These are phyloP conservation scores for Biston betularia DNA, from an alignment of 2,888 invertebrate species.

Conservation along the genomic window DNA sequence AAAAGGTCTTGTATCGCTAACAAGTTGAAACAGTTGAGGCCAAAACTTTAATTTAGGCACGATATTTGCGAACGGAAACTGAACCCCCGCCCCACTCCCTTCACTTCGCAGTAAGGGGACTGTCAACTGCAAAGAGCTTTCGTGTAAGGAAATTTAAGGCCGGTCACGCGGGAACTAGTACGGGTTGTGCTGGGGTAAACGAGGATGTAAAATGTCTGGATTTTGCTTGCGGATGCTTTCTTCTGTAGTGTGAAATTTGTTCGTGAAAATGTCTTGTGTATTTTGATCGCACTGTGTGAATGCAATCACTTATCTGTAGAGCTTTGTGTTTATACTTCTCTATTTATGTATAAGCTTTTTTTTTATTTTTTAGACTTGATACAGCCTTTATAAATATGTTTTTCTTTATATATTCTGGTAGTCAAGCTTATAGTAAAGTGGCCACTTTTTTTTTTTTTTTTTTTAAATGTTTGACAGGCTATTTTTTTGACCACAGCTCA, in stretches of 20 bases:
- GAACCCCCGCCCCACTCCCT: conserved; percentile 44
- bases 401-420: too few relatives aligned
- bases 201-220: conserved; percentile 39
- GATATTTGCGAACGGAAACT: conserved; percentile 72
- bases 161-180: conserved; percentile 63
- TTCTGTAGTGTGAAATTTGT: conserved; percentile 19
- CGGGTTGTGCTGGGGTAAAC: conserved; percentile 23
- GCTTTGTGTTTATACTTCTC: too few relatives aligned
- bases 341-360: too few relatives aligned
- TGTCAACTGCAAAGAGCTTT: conserved; percentile 79
- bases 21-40: conserved; percentile 66
- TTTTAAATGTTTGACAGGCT: too few relatives aligned
- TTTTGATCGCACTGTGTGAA: neutral
- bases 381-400: too few relatives aligned
- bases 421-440: too few relatives aligned
- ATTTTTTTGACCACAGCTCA: too few relatives aligned
- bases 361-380: too few relatives aligned
- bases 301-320: neutral
- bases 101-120: conserved; percentile 42
- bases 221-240: conserved; percentile 30
- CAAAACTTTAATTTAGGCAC: conserved; percentile 73
- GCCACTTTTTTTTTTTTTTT: too few relatives aligned
- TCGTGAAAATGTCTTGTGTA: neutral
- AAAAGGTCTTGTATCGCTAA: conserved; percentile 53
- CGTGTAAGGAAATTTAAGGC: conserved; percentile 75